Conservation (phyloP, 2,797 vertebrate genomes). For the Micrastur ruficollis region DNA sequence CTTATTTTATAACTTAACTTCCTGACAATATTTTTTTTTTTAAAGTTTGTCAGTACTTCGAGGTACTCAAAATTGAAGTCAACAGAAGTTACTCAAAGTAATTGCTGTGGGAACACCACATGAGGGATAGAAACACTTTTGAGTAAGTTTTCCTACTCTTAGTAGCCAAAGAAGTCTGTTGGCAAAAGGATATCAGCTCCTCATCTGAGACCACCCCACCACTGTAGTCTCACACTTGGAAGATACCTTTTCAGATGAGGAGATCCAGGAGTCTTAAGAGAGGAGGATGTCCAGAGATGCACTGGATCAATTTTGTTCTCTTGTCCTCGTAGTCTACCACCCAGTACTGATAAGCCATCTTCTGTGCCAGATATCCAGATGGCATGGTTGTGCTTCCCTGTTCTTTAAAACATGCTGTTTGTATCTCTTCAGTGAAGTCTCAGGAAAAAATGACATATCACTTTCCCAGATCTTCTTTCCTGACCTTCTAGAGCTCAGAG, state of each 20-base stretch:
- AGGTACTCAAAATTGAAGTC: neutral
- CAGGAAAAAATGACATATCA: neutral
- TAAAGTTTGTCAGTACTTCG: neutral
- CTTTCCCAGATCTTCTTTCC: neutral
- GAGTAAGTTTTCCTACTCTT: neutral
- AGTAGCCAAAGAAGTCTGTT: neutral
- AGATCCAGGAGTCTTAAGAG: neutral
- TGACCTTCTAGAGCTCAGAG: neutral
- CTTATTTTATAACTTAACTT: neutral
- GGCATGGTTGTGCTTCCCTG: neutral
- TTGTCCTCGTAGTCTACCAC: neutral
- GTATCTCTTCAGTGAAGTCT: neutral
- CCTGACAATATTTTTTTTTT: neutral
- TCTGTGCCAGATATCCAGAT: neutral
- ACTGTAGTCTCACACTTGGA: neutral
- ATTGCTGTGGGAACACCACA: neutral
- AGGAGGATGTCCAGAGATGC: neutral
- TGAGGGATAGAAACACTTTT: neutral
- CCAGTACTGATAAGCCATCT: neutral
- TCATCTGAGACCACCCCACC: neutral
- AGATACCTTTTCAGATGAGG: neutral
- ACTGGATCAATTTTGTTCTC: neutral
- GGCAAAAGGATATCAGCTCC: neutral
- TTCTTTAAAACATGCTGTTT: neutral
- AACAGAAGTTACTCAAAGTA: neutral